These are phyloP conservation scores for Odontothrips loti DNA, from an alignment of 2,888 invertebrate genomes.

Conservation along the genomic window DNA sequence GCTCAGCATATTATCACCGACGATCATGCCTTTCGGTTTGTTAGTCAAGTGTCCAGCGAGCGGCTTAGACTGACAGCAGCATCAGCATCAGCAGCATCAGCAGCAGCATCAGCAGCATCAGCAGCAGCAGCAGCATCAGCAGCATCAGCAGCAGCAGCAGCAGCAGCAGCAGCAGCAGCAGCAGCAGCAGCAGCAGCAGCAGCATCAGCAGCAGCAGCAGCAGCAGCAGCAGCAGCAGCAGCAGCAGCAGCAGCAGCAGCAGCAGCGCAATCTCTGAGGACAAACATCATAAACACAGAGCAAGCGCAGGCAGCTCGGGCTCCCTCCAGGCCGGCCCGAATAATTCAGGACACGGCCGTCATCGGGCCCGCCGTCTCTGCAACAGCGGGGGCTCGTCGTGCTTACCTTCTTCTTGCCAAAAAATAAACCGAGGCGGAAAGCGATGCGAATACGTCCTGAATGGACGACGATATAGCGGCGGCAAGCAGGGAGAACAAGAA, in stretches of 20 bases:
- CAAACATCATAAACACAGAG: slow-evolving; percentile 15
- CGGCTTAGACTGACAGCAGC: no score
- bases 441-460: not conserved
- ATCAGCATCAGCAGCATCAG: no score
- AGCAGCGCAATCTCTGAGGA: not conserved
- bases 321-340: not conserved
- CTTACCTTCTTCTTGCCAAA: not conserved
- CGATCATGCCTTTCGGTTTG: no score
- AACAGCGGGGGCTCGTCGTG: not conserved
- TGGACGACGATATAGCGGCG: not conserved
- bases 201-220: no score
- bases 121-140: no score
- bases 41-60: no score
- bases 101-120: no score
- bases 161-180: no score
- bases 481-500: not conserved
- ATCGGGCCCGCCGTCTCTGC: not conserved
- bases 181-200: no score
- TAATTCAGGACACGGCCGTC: not conserved
- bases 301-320: not conserved
- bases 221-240: no score
- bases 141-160: no score
- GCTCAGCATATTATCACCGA: no score
- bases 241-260: not conserved
- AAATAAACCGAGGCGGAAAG: not conserved